A percentile compares a stretch with the other conserved stretches of the same genome.
phyloP scores from a whole-genome alignment of 2,888 invertebrate species.

The Omphaloscelis lunosa region DNA sequence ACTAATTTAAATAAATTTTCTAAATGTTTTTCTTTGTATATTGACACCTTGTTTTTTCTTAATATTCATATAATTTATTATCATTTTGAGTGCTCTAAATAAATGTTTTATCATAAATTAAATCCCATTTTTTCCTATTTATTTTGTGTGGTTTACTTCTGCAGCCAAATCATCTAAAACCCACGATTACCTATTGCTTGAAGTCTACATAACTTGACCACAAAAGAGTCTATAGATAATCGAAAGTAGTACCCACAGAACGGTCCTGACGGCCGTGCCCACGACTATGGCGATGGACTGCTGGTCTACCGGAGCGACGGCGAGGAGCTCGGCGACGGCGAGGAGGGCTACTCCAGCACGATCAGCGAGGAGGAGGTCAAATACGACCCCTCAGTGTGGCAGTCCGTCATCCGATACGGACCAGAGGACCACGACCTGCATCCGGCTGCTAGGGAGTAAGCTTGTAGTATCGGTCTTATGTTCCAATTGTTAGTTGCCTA shows the following conservation, averaged over 20 bases:
- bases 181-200: background rate
- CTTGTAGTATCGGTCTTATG: conserved; percentile 4
- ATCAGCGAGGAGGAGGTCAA: conserved; percentile 94
- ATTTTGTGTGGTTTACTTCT: conserved; percentile 61
- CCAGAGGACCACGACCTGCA: conserved; percentile 88
- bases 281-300: conserved; percentile 91
- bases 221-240: conserved; percentile 1
- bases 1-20: too few relatives aligned
- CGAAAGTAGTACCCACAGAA: conserved; percentile 69
- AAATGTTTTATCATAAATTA: background rate
- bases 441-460: conserved; percentile 91
- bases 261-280: conserved; percentile 74
- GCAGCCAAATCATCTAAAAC: background rate
- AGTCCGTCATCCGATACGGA: conserved; percentile 92
- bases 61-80: background rate
- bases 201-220: background rate
- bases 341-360: conserved; percentile 94
- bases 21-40: too few relatives aligned
- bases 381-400: conserved; percentile 93
- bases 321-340: conserved; percentile 81
- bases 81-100: background rate
- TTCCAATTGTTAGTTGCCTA: background rate
- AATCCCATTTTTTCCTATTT: background rate
- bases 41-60: background rate
- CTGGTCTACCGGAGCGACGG: conserved; percentile 88